Evolutionary conservation across 2,113 vertebrate genomes (phyloP).

Genomic region (Sceloporus tristichus): DNA sequence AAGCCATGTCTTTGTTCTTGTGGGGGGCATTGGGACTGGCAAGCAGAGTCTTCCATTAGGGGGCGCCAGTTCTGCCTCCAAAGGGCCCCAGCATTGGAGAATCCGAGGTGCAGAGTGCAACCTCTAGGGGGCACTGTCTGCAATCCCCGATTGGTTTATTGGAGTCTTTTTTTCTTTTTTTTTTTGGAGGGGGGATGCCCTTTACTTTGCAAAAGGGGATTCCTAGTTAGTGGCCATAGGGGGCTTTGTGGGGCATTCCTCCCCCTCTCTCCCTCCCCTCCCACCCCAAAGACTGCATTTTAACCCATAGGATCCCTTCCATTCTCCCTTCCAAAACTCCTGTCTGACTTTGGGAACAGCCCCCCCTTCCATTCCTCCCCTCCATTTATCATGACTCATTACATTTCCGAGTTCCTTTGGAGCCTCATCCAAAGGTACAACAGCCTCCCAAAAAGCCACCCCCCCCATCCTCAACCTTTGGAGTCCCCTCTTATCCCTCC

Average conservation of each 20-base stretch:
- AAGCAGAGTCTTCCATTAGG: neutral
- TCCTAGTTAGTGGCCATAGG: too few relatives aligned
- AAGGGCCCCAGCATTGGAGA: neutral
- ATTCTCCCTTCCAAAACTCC: neutral
- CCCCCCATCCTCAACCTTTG: too few relatives aligned
- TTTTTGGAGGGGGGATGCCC: too few relatives aligned
- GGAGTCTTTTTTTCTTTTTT: too few relatives aligned
- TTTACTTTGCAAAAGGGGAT: too few relatives aligned
- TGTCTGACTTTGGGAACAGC: neutral
- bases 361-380: neutral
- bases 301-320: neutral
- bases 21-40: too few relatives aligned
- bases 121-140: neutral
- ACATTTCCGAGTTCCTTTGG: too few relatives aligned
- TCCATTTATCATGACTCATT: neutral
- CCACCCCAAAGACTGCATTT: neutral
- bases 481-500: too few relatives aligned
- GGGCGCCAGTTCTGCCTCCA: neutral
- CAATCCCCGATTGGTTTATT: too few relatives aligned
- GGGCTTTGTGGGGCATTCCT: too few relatives aligned
- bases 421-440: neutral
- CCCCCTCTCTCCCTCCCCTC: conserved; percentile 32
- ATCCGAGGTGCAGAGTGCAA: neutral
- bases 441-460: neutral
- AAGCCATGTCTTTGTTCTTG: too few relatives aligned